Conservation (phyloP, 2,113 vertebrate genomes). For the Stegostoma tigrinum region DNA sequence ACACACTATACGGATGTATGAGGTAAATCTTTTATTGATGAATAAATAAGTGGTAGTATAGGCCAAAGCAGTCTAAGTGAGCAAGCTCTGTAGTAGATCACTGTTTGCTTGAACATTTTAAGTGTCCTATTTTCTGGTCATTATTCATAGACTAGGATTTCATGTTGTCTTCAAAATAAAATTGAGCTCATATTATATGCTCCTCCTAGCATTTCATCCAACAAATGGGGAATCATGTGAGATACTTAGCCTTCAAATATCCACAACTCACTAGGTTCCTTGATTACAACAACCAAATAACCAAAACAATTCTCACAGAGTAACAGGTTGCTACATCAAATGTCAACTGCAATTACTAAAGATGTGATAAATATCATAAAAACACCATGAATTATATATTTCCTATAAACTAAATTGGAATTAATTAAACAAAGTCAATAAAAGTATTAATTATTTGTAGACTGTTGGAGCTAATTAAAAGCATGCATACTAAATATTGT, state of each 20-base stretch:
- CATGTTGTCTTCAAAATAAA: neutral
- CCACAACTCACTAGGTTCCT: neutral
- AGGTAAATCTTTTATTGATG: neutral
- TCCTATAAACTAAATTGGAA: neutral
- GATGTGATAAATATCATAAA: neutral
- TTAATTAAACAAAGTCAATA: neutral
- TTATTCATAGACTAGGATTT: neutral
- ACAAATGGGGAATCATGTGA: neutral
- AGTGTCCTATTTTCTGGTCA: neutral
- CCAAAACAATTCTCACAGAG: neutral
- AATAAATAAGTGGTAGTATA: neutral
- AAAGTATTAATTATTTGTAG: neutral
- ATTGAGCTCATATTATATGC: neutral
- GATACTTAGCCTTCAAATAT: neutral
- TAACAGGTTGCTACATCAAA: neutral
- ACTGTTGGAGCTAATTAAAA: neutral
- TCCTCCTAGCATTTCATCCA: neutral
- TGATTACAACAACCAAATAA: neutral
- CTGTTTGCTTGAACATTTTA: neutral
- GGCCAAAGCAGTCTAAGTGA: neutral
- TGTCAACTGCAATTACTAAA: neutral
- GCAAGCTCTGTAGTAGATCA: neutral
- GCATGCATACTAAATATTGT: neutral
- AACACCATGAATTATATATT: neutral
- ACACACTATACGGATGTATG: too few relatives aligned